A percentile compares a stretch with the other conserved stretches of the same genome.
Conservation (phyloP, 2,888 invertebrate genomes). For the Zeuzera pyrina region DNA sequence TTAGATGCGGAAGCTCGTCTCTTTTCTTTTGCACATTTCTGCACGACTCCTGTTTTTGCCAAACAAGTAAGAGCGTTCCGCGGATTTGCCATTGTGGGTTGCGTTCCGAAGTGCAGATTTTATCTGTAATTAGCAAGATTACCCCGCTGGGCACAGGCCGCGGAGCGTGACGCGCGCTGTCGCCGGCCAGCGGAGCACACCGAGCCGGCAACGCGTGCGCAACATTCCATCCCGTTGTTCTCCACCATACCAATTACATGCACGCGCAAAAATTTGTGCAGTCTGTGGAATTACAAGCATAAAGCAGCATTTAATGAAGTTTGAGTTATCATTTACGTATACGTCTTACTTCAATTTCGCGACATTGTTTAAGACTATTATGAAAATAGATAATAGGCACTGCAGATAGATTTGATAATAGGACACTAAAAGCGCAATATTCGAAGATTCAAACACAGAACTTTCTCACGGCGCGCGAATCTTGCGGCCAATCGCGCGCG, state of each 20-base stretch:
- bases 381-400: too few species aligned
- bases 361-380: too few species aligned
- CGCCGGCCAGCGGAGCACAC: constrained; percentile 6
- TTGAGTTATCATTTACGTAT: too few species aligned
- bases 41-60: constrained; percentile 28
- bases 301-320: background rate
- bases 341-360: too few species aligned
- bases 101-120: constrained; percentile 41
- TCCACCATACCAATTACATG: constrained; percentile 23
- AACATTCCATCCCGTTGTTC: constrained; percentile 29
- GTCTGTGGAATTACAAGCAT: constrained; percentile 19
- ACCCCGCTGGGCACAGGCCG: constrained; percentile 23
- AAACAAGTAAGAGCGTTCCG: constrained; percentile 39
- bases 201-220: constrained; percentile 16
- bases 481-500: constrained; percentile 54
- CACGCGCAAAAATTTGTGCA: constrained; percentile 24
- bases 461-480: constrained; percentile 43
- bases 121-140: constrained; percentile 53
- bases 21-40: constrained; percentile 28
- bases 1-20: constrained; percentile 34
- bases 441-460: constrained; percentile 32
- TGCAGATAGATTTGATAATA: constrained; percentile 15
- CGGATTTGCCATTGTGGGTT: constrained; percentile 33
- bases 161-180: constrained; percentile 30
- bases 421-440: constrained; percentile 20